These are phyloP conservation scores for Pteropus alecto DNA, from an alignment of 2,113 vertebrate genomes.

Conservation along the genomic window DNA sequence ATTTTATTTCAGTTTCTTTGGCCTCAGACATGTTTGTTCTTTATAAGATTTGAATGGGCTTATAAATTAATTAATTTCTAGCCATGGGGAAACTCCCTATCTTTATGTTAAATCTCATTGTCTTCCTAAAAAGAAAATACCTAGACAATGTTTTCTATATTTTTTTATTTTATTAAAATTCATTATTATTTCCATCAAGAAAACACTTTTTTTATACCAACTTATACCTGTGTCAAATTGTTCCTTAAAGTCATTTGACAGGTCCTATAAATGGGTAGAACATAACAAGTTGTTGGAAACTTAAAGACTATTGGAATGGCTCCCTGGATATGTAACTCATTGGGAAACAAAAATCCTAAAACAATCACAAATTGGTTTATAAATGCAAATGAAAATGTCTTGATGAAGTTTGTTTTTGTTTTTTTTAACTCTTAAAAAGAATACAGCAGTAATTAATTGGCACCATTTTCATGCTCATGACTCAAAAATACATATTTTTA, in stretches of 20 bases:
- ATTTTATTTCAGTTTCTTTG: background rate
- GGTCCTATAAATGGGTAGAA: background rate
- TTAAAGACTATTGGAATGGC: background rate
- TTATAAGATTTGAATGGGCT: background rate
- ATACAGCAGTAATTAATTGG: background rate
- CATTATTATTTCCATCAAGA: background rate
- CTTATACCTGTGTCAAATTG: background rate
- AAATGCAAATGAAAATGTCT: background rate
- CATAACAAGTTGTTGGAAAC: background rate
- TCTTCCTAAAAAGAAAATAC: conserved; percentile 8
- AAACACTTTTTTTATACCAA: background rate
- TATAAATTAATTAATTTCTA: conserved; percentile 32
- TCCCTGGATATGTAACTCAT: background rate
- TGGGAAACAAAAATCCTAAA: background rate
- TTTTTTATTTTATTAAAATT: background rate
- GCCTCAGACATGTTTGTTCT: background rate
- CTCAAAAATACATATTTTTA: background rate
- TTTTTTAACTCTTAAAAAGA: background rate
- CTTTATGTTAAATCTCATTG: background rate
- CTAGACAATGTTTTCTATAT: background rate
- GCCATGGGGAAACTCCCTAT: background rate
- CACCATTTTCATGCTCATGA: background rate
- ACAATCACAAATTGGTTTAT: background rate
- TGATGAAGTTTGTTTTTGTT: background rate
- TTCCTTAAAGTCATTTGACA: background rate